These are phyloP conservation scores for Theretra japonica DNA, from an alignment of 2,888 invertebrate species.

Conservation along the genomic window DNA sequence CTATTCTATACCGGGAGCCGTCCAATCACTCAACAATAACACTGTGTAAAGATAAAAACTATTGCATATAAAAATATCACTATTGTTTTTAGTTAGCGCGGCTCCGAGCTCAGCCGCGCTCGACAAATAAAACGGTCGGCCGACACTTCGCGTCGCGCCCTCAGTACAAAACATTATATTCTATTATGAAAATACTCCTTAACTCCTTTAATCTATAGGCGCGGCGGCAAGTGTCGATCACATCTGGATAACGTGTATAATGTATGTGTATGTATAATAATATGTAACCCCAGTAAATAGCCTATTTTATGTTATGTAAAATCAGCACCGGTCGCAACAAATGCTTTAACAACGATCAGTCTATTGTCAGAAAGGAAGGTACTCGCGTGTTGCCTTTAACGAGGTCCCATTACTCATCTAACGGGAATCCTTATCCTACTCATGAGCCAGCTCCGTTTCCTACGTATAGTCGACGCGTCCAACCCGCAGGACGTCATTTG, in stretches of 20 bases:
- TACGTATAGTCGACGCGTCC: not conserved
- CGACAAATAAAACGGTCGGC: constrained; percentile 72
- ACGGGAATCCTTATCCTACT: constrained; percentile 45
- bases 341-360: constrained; percentile 83
- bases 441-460: constrained; percentile 46
- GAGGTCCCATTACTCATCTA: constrained; percentile 65
- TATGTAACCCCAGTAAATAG: constrained; percentile 83
- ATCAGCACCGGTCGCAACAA: constrained; percentile 84
- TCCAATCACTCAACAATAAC: constrained; percentile 82
- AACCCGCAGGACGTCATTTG: not conserved
- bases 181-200: constrained; percentile 78
- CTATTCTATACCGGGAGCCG: constrained; percentile 80
- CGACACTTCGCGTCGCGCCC: constrained; percentile 61
- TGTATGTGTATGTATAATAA: constrained; percentile 73
- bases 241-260: constrained; percentile 74
- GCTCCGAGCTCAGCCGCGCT: constrained; percentile 56
- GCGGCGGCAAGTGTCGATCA: constrained; percentile 63
- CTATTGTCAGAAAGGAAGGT: constrained; percentile 84
- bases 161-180: constrained; percentile 75
- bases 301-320: constrained; percentile 79
- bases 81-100: constrained; percentile 68
- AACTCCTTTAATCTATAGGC: constrained; percentile 56
- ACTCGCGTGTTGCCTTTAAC: constrained; percentile 63
- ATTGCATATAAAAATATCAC: constrained; percentile 83
- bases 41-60: constrained; percentile 82